Base-by-base conservation (phyloP, 2,113 vertebrate species). In the Phyllostomus discolor region DNA sequence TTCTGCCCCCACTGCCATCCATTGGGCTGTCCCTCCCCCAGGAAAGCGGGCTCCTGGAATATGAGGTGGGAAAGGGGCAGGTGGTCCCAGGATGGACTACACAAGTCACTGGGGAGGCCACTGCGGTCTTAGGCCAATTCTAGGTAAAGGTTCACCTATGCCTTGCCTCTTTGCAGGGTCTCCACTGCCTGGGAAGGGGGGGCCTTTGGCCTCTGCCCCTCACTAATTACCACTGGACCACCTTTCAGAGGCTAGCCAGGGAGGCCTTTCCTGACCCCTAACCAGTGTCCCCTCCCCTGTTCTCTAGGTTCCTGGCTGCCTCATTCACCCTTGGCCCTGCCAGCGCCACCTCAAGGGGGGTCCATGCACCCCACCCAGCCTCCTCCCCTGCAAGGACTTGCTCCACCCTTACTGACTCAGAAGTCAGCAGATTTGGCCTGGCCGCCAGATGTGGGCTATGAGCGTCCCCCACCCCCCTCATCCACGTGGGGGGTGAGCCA, bases 381-480 rank as follows among this genome's bases (percentile, higher is more conserved):
- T 28, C 81, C 48, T 72, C 62, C 50, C 46, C 35, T 0, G 9
- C 4, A 41, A 16, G 50, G 46, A 41, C 90, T 88, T 1, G 1
- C 87, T 93, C 92, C 88, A 67, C 46, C 90, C 87, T 22, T 52
- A 5, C 64, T 96, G 88, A 96, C 87, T 95, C 86, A 93, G 62
- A 91, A 62, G 83, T 33, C 33, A 15, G 24, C 1, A 6, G 70
- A 66, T 81, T 78, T 1, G 15, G 62, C 87, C 87, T 94, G 87
- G 83, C 57, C 54, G 95, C 95, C 93, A 97, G 97, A 95, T 95
- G 90, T 90, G 59, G 94, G 57, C 91, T 86, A 20, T 10, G 62
- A 33, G 59, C 41, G 33, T n/a, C 62, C 52, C 75, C 70, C 4
- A 0, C 88, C 70, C 64, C 50, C 66, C 10, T 6, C 2, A 0